Evolutionary conservation across 2,888 invertebrate genomes (phyloP), one percentile per base, ranked within the genome.

Genomic region (Dryadula phaetusa): DNA sequence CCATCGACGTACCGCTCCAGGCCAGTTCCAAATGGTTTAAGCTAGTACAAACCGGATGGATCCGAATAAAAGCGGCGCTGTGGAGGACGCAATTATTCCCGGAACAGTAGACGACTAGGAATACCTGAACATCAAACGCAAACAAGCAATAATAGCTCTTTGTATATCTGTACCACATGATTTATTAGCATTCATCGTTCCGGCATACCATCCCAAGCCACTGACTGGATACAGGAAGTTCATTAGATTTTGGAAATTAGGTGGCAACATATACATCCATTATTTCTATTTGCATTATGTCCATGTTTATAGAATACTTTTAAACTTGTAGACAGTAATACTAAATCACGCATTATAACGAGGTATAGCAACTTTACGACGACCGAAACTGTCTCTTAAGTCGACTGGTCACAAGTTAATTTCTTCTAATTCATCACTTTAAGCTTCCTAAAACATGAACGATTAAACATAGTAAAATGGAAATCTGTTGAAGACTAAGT

Each of bases 1-100:
- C 76, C 76, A 80, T 72, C 75, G 77, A 76, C 79, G 73, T 71
- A 78, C 77, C 82, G 80, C 79, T 75, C 71, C 72, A 75, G 78
- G 79, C 78, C 74, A 75, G 76, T 74, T 77, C 64, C 72, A 74
- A 72, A 73, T 74, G 73, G 72, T 70, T 69, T 67, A 69, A 70
- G 69, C 75, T 70, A 70, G 72, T 71, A 74, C 66, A 70, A 75
- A 70, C 70, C 75, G 72, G 78, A 76, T 76, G 72, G 72, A 70
- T 72, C 77, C 71, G 74, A 79, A 79, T 79, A 77, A 75, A 75
- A 76, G 75, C 69, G 71, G 77, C 49, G 62, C 66, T 69, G 72
- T 70, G 70, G 67, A 69, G 69, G 64, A 76, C 78, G 77, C 77
- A 78, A 79, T 77, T 73, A 75, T 74, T 69, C 71, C 70, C 62